Evolutionary conservation across 2,888 invertebrate genomes (phyloP).

Genomic region (Caenorhabditis uteleia): DNA sequence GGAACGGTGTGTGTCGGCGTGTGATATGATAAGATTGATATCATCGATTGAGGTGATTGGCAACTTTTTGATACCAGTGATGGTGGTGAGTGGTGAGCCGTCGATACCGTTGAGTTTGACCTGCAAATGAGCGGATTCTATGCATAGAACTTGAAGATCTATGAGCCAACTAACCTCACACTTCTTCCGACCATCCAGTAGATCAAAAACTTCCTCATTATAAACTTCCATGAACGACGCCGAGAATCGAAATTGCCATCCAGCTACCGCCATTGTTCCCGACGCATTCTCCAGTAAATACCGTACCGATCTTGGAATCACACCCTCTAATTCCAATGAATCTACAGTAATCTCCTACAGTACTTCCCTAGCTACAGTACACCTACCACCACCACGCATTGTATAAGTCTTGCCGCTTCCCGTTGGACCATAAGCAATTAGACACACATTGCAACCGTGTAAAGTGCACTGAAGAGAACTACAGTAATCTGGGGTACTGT

Average conservation of each 20-base stretch:
- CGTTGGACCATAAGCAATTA: slow-evolving; percentile 58
- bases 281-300: slow-evolving; percentile 34
- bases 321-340: slow-evolving; percentile 23
- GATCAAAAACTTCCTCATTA: slow-evolving; percentile 83
- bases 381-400: slow-evolving; percentile 45
- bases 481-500: not conserved
- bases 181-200: slow-evolving; percentile 73
- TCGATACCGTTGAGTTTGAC: too few relatives aligned
- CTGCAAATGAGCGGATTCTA: too few relatives aligned
- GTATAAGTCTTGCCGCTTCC: slow-evolving; percentile 59
- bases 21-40: slow-evolving; percentile 77
- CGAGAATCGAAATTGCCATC: slow-evolving; percentile 76
- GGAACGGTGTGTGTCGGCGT: slow-evolving; percentile 82
- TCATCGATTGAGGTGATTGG: slow-evolving; percentile 5
- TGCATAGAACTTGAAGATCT: too few relatives aligned
- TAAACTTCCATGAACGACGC: slow-evolving; percentile 86
- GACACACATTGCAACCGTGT: slow-evolving; percentile 52
- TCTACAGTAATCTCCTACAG: too few relatives aligned
- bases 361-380: not conserved
- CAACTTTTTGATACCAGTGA: slow-evolving; percentile 5
- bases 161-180: slow-evolving; percentile 15
- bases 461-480: slow-evolving; percentile 33
- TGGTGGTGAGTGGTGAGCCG: too few relatives aligned
- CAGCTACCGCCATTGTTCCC: slow-evolving; percentile 22
- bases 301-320: slow-evolving; percentile 46